Evolutionary conservation across 2,113 vertebrate species (phyloP), one percentile per base, ranked within the genome.

Genomic region (Archilochus colubris): DNA sequence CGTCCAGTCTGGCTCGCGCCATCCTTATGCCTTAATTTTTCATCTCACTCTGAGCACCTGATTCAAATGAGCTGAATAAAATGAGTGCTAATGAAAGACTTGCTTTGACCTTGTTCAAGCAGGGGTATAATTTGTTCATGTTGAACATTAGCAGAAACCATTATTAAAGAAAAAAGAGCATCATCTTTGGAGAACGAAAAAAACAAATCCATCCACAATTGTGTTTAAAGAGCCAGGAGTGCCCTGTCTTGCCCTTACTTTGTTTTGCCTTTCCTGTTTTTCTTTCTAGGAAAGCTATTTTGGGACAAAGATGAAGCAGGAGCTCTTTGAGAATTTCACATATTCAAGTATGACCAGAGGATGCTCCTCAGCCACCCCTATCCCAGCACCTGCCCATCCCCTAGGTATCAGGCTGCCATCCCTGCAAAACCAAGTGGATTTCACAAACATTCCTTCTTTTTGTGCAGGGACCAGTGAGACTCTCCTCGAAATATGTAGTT

Each of bases 1-100:
- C 7, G 8, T 80, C 82, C 80, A 80, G 83, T 75, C 87, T 94
- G 87, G 63, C 83, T 89, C 24, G 18, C 38, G 21, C 48, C 68
- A 82, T 67, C 31, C 12, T 50, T 61, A 62, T 5, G 17, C 79
- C 78, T 83, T 93, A n/a, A 91, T 94, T 88, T 94, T 85, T 67
- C 55, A 75, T 79, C 82, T 88, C 1, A 23, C 86, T 88, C 72
- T 40, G 87, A 94, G 82, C 6, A 0, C 85, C 85, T 95, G 93
- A 91, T 93, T 95, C 95, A 93, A 61, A 67, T 0, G 44, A 88
- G 73, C 83, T 83, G 91, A 96, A 78, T 93, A 75, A 81, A 93
- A 92, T 0, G 3, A 95, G 33, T 3, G 3, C n/a, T 94, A 95
- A 96, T 95, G 95, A 95, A 93, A 94, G 92, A 55, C 87, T 86